A percentile compares a stretch with the other conserved stretches of the same genome.
Conservation (phyloP, 2,113 vertebrate species). For the Hemiprocne comata region DNA sequence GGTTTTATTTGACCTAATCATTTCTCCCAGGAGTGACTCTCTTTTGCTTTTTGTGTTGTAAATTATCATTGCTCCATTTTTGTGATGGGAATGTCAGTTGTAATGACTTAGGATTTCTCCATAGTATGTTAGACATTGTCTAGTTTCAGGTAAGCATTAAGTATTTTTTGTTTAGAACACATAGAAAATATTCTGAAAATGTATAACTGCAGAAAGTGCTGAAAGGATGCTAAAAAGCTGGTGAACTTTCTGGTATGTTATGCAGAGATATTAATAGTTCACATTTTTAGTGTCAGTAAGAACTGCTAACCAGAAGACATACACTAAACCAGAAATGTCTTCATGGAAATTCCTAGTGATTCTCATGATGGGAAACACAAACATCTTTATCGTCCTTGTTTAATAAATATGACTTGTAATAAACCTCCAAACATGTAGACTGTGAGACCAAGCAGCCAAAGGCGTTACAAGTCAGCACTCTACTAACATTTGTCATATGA, state of each 20-base stretch:
- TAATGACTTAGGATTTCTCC: neutral
- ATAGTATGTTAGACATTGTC: neutral
- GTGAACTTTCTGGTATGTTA: neutral
- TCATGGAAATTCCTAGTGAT: neutral
- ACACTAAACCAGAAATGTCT: neutral
- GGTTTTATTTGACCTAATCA: neutral
- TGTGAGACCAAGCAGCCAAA: neutral
- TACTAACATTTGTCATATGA: neutral
- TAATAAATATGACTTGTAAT: neutral
- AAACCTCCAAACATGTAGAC: neutral
- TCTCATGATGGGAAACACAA: neutral
- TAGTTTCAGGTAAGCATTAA: neutral
- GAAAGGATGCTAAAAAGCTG: neutral
- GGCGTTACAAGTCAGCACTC: neutral
- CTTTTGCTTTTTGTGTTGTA: neutral
- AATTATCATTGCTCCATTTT: neutral
- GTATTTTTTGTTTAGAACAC: neutral
- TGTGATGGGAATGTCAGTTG: neutral
- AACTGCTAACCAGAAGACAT: neutral
- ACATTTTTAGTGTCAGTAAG: neutral
- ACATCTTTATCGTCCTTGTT: neutral
- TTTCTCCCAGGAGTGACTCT: neutral
- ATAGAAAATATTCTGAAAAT: neutral
- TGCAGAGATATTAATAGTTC: neutral
- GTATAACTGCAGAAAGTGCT: neutral